Percentiles rank a stretch among this genome's conserved stretches.
phyloP scores from a whole-genome alignment of 2,888 invertebrate genomes.

The Gymnoscelis rufifasciata region DNA sequence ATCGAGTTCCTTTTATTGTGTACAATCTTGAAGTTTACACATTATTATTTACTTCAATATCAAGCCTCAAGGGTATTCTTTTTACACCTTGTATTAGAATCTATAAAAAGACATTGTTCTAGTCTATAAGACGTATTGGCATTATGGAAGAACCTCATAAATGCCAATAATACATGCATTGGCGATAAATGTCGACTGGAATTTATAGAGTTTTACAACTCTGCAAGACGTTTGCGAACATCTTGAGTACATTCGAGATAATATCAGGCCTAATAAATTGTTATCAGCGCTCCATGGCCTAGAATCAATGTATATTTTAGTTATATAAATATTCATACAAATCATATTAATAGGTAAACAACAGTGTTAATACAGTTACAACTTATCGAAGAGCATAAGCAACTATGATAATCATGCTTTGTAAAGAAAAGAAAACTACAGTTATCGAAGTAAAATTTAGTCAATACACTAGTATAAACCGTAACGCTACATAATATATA shows the following conservation, averaged over 20 bases:
- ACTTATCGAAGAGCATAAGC: too few species aligned
- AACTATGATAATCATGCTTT: slow-evolving; percentile 19
- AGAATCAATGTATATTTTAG: neutral
- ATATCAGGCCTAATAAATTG: slow-evolving; percentile 18
- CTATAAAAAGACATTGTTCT: slow-evolving; percentile 25
- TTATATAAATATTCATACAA: slow-evolving; percentile 6
- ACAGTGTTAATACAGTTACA: too few species aligned
- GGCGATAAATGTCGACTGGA: slow-evolving; percentile 19
- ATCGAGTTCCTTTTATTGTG: slow-evolving; percentile 25
- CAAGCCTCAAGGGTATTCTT: slow-evolving; percentile 20
- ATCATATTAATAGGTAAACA: neutral
- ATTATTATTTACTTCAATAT: slow-evolving; percentile 22
- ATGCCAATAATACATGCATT: slow-evolving; percentile 22
- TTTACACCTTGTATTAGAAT: slow-evolving; percentile 25
- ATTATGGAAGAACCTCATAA: slow-evolving; percentile 22
- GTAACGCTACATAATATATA: slow-evolving; percentile 29
- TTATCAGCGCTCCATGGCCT: slow-evolving; percentile 16
- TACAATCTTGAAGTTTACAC: slow-evolving; percentile 24
- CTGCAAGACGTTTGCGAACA: slow-evolving; percentile 11
- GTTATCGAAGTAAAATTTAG: slow-evolving; percentile 31
- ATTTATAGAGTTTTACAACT: slow-evolving; percentile 12
- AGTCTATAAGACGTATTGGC: slow-evolving; percentile 22
- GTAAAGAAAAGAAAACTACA: slow-evolving; percentile 28
- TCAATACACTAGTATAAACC: slow-evolving; percentile 30
- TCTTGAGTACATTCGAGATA: slow-evolving; percentile 13